Evolutionary conservation across 2,888 invertebrate genomes (phyloP), one percentile per base, ranked within the genome.

Genomic region (Eilema griseolum): DNA sequence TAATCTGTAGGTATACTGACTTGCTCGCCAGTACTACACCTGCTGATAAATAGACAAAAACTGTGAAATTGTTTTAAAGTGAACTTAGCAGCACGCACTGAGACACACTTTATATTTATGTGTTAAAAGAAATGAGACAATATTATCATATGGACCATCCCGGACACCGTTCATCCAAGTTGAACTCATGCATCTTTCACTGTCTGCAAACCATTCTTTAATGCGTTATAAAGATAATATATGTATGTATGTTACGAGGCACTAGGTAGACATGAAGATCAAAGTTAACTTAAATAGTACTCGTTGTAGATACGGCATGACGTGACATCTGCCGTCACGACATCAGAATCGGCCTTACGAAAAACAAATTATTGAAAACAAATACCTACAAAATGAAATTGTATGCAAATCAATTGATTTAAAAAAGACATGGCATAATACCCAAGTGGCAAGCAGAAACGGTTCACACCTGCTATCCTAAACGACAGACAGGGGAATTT

Each of bases 401-500:
- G n/a, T 52, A 52, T 52, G 20, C 8, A 20, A 52, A 52, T 52
- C 52, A 52, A 52, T 52, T 62, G 24, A 26, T 20, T 62, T 24
- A 14, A 61, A 37, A 62, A 37, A 24, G 23, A 62, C 24, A 12
- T 16, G 37, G 65, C 14, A 62, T 24, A 59, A 62, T 46, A 67
- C 70, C 41, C 63, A 20, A 28, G 62, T 41, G 72, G n/a, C 23
- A n/a, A 20, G n/a, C 20, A 59, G 33, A 59, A 74, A 71, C 59
- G 31, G 66, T 66, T 60, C 68, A 56, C 67, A 62, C 66, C 67
- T 66, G 73, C 26, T 60, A 69, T 62, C 65, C 28, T 28, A 37
- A 75, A 26, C 61, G 69, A 72, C 28, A 64, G 67, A 63, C 73
- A 61, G 57, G 73, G 73, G 71, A 79, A 73, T 78, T 56, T n/a